These are phyloP conservation scores for Diadophis punctatus DNA, from an alignment of 2,113 vertebrate species.

Conservation along the genomic window DNA sequence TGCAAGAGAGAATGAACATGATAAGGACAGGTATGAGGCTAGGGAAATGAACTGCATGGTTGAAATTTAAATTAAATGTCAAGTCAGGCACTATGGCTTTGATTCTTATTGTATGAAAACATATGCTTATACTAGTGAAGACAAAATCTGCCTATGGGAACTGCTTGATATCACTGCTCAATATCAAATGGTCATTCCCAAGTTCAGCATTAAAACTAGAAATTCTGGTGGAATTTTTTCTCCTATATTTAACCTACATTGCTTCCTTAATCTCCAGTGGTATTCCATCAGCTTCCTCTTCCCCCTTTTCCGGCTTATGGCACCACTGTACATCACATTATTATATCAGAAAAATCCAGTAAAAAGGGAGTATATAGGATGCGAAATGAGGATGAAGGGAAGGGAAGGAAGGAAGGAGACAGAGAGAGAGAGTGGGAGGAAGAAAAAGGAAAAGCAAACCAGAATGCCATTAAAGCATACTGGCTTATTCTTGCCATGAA, in stretches of 20 bases:
- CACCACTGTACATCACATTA: conserved; percentile 48
- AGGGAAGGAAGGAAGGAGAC: accelerated
- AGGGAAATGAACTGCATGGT: too few relatives aligned
- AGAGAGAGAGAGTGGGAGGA: conserved; percentile 22
- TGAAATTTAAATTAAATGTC: conserved; percentile 5
- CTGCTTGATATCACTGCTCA: background rate
- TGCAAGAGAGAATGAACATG: conserved; percentile 3
- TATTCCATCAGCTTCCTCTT: conserved; percentile 36
- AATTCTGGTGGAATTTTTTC: conserved; percentile 38
- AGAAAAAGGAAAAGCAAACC: conserved; percentile 3
- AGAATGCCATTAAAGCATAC: conserved; percentile 47
- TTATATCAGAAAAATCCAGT: conserved; percentile 63
- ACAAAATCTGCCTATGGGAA: background rate
- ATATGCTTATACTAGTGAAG: background rate
- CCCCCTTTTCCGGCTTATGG: conserved; percentile 29
- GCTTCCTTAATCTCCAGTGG: conserved; percentile 33
- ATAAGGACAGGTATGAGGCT: background rate
- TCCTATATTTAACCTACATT: conserved; percentile 37
- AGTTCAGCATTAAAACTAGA: conserved; percentile 17
- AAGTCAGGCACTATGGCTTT: background rate
- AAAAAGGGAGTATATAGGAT: conserved; percentile 34
- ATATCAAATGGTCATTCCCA: background rate
- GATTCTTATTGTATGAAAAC: background rate
- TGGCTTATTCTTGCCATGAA: background rate
- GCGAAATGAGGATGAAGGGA: background rate